Conservation (phyloP, 2,797 vertebrate species). For the Labroides dimidiatus region DNA sequence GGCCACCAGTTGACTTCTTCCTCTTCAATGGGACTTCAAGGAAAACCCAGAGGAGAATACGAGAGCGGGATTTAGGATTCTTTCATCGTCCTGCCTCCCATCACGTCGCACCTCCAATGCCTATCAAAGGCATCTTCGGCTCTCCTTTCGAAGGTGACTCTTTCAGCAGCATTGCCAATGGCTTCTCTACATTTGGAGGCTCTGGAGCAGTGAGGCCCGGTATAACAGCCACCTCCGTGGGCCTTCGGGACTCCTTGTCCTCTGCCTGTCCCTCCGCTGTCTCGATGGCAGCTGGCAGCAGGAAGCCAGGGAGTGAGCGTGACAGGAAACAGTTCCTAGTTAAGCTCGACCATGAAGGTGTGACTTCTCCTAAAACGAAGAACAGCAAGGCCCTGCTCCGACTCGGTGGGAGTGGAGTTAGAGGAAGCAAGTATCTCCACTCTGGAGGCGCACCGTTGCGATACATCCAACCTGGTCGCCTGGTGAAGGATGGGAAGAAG, state of each 20-base stretch:
- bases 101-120: constrained; percentile 62
- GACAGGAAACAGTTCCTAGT: constrained; percentile 92
- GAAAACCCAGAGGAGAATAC: constrained; percentile 82
- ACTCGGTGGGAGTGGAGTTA: constrained; percentile 75
- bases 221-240: constrained; percentile 41
- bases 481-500: constrained; percentile 88
- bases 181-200: constrained; percentile 89
- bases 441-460: constrained; percentile 80
- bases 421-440: constrained; percentile 84
- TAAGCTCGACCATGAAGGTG: constrained; percentile 97
- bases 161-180: constrained; percentile 95
- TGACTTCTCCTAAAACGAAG: constrained; percentile 98
- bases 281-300: constrained; percentile 52
- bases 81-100: constrained; percentile 84
- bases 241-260: constrained; percentile 52
- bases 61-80: constrained; percentile 86
- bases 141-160: constrained; percentile 94
- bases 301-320: constrained; percentile 64
- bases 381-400: constrained; percentile 92
- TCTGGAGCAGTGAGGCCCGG: constrained; percentile 52
- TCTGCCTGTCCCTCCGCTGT: constrained; percentile 58
- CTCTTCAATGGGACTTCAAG: constrained; percentile 91
- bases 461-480: constrained; percentile 84
- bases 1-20: constrained; percentile 90
- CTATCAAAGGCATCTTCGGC: constrained; percentile 90